These are phyloP conservation scores for Endotricha flammealis DNA, from an alignment of 2,888 invertebrate genomes.

Conservation along the genomic window DNA sequence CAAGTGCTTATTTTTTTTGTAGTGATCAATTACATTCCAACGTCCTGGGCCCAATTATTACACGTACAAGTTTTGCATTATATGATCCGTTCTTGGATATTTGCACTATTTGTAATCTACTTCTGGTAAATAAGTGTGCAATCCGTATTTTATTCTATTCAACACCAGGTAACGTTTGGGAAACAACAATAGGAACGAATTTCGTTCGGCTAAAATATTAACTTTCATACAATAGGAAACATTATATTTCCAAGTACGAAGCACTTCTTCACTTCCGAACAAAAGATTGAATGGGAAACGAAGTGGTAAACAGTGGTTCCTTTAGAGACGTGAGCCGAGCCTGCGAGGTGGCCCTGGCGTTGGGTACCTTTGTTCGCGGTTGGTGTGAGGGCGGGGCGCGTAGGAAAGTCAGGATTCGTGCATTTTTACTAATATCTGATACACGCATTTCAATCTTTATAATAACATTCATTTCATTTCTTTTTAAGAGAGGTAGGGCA, in stretches of 20 bases:
- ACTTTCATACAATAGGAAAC: constrained; percentile 68
- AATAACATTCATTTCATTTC: no score
- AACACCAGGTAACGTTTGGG: constrained; percentile 64
- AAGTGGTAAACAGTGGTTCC: constrained; percentile 73
- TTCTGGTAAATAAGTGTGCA: constrained; percentile 53
- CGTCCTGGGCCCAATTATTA: constrained; percentile 53
- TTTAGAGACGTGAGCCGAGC: constrained; percentile 44
- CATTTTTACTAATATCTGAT: no score
- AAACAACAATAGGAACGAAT: constrained; percentile 58
- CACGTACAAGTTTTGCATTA: constrained; percentile 41
- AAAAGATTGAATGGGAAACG: constrained; percentile 70
- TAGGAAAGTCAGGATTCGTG: background rate
- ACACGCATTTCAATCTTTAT: no score
- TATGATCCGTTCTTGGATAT: constrained; percentile 45
- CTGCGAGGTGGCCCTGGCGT: constrained; percentile 28
- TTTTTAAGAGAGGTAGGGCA: no score
- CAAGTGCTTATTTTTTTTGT: constrained; percentile 33
- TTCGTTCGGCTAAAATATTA: constrained; percentile 74
- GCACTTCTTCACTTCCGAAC: constrained; percentile 75
- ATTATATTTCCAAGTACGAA: constrained; percentile 72
- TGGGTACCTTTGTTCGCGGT: constrained; percentile 4
- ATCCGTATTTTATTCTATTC: constrained; percentile 59
- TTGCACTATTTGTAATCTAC: constrained; percentile 49
- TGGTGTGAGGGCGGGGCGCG: background rate
- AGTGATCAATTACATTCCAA: constrained; percentile 67